phyloP scores from a whole-genome alignment of 2,888 invertebrate species.

The Platynereis dumerilii region DNA sequence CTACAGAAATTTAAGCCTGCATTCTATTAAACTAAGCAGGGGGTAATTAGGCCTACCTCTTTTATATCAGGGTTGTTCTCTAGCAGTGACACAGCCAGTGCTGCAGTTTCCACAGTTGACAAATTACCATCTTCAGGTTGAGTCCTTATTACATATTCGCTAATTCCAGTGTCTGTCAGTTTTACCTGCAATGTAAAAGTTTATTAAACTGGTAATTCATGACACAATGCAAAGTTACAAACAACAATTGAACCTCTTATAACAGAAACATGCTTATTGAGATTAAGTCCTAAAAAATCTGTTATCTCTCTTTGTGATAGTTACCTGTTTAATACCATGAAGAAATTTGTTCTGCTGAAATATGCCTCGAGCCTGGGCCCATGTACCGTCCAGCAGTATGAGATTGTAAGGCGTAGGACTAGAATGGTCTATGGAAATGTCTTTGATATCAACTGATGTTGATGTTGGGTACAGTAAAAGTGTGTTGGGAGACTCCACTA shows the following conservation, averaged over 20 bases:
- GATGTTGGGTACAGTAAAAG: slow-evolving; percentile 82
- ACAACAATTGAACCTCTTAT: too few species aligned
- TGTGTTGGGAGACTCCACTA: slow-evolving; percentile 74
- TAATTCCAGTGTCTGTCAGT: slow-evolving; percentile 74
- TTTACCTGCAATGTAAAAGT: slow-evolving; percentile 70
- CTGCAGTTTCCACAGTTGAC: slow-evolving; percentile 88
- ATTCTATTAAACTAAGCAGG: too few species aligned
- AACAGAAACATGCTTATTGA: too few species aligned
- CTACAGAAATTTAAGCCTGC: too few species aligned
- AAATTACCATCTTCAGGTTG: slow-evolving; percentile 91
- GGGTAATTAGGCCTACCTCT: slow-evolving; percentile 63
- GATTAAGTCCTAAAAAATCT: too few species aligned
- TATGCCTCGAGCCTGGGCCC: slow-evolving; percentile 94
- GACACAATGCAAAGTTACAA: too few species aligned
- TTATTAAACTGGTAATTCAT: too few species aligned
- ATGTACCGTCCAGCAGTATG: slow-evolving; percentile 89
- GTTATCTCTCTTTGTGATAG: too few species aligned
- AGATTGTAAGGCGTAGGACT: slow-evolving; percentile 71
- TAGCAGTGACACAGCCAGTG: slow-evolving; percentile 77
- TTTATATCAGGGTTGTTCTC: slow-evolving; percentile 75
- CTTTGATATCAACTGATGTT: slow-evolving; percentile 49
- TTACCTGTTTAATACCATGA: slow-evolving; percentile 74
- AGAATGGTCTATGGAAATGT: background rate
- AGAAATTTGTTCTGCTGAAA: slow-evolving; percentile 82
- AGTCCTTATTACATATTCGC: slow-evolving; percentile 90